Percentiles rank a stretch among this genome's conserved stretches.
phyloP scores from a whole-genome alignment of 1,140 invertebrate species.

The Zaprionus nigranus region DNA sequence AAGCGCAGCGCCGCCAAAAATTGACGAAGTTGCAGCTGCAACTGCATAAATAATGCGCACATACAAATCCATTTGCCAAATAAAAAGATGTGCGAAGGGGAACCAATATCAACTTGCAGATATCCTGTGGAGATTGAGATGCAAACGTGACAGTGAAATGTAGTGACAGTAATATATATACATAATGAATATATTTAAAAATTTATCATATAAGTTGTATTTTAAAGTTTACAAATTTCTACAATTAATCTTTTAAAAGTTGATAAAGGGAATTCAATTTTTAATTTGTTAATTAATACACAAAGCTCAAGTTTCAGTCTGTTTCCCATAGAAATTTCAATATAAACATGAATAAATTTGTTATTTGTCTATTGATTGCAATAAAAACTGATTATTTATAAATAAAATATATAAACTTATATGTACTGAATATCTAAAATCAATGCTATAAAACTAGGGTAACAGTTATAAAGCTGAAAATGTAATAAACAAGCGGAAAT shows the following conservation, averaged over 20 bases:
- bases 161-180: neutral
- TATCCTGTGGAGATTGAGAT: too few species aligned
- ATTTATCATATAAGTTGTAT: neutral
- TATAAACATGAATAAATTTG: neutral
- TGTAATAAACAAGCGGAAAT: too few species aligned
- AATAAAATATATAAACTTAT: too few species aligned
- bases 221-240: neutral
- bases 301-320: too few species aligned
- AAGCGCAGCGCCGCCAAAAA: constrained; percentile 49
- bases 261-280: too few species aligned
- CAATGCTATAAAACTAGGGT: too few species aligned
- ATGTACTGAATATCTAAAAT: too few species aligned
- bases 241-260: neutral
- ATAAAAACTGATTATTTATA: neutral
- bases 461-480: too few species aligned
- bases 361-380: neutral
- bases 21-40: constrained; percentile 39
- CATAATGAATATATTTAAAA: neutral
- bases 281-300: too few species aligned
- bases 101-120: neutral
- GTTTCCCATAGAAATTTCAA: neutral
- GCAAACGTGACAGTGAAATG: neutral
- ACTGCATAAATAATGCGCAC: constrained; percentile 43
- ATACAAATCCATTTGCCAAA: constrained; percentile 44
- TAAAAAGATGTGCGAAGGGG: neutral